Percentiles rank a stretch among this genome's conserved stretches.
Conservation (phyloP, 2,113 vertebrate species). For the Corydoras maculifer region DNA sequence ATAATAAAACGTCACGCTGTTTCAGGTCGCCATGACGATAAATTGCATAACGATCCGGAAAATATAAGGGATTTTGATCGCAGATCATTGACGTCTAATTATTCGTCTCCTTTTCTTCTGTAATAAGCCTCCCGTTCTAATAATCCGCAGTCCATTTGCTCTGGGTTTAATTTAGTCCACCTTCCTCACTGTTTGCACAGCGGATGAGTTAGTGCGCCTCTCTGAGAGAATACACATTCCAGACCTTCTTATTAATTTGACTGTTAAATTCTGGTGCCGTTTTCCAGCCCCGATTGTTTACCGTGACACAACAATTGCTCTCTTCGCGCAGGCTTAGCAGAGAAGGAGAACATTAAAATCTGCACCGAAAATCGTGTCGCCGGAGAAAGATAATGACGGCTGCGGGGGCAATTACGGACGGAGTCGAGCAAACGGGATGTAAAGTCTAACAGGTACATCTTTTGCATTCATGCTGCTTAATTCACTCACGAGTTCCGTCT, state of each 20-base stretch:
- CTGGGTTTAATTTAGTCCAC: neutral
- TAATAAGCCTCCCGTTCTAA: neutral
- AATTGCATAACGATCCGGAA: neutral
- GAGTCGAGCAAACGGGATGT: too few species aligned
- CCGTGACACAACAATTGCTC: neutral
- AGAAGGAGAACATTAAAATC: neutral
- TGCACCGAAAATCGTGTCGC: neutral
- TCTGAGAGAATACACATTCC: neutral
- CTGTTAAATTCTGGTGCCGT: neutral
- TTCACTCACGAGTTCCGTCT: too few species aligned
- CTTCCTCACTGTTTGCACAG: neutral
- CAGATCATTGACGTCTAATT: conserved; percentile 1
- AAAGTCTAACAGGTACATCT: too few species aligned
- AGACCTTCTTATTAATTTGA: neutral
- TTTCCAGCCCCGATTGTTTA: neutral
- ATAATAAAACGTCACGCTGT: too few species aligned
- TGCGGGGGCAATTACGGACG: too few species aligned
- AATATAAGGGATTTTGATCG: neutral
- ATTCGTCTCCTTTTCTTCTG: neutral
- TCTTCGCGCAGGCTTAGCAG: too few species aligned
- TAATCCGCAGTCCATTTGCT: neutral
- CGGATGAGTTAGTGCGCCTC: neutral
- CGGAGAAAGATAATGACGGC: neutral
- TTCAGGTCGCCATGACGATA: neutral
- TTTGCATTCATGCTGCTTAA: too few species aligned